phyloP scores from a whole-genome alignment of 2,797 vertebrate species.

The Aulostomus chinensis region DNA sequence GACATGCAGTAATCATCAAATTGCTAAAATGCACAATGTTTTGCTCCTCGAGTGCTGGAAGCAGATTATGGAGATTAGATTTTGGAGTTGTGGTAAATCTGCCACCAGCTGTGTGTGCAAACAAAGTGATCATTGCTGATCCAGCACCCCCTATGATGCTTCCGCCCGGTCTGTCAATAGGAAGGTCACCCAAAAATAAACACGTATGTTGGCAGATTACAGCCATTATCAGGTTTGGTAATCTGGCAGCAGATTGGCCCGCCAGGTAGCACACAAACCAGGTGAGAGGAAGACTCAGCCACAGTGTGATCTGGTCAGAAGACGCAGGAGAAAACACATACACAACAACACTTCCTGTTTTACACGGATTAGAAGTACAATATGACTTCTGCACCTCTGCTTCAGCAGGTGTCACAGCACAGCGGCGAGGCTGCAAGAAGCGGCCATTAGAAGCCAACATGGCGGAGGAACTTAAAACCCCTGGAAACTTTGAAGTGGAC shows the following conservation, averaged over 20 bases:
- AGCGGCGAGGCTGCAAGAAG: too few relatives aligned
- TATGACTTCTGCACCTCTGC: too few relatives aligned
- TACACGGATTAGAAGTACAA: too few relatives aligned
- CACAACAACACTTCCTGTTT: too few relatives aligned
- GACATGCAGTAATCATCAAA: conserved; percentile 16
- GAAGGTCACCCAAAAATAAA: conserved; percentile 35
- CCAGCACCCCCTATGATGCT: not conserved
- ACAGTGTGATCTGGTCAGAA: conserved; percentile 2
- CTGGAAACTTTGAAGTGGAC: too few relatives aligned
- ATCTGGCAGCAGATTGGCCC: conserved; percentile 16
- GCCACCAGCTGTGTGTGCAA: conserved; percentile 38
- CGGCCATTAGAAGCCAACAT: too few relatives aligned
- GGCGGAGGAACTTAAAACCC: too few relatives aligned
- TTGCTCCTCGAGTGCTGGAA: not conserved
- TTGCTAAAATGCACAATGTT: conserved; percentile 7
- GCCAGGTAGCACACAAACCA: conserved; percentile 6
- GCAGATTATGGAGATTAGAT: conserved; percentile 50
- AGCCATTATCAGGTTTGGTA: conserved; percentile 28
- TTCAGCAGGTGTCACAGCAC: too few relatives aligned
- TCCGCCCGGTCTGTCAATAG: conserved; percentile 7
- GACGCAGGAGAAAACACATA: too few relatives aligned
- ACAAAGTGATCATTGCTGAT: conserved; percentile 40
- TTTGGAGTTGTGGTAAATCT: conserved; percentile 28
- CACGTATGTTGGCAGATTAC: conserved; percentile 44
- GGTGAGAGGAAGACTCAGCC: conserved; percentile 7